These are phyloP conservation scores for Eurytoma adleriae DNA, from an alignment of 2,888 invertebrate species.

Conservation along the genomic window DNA sequence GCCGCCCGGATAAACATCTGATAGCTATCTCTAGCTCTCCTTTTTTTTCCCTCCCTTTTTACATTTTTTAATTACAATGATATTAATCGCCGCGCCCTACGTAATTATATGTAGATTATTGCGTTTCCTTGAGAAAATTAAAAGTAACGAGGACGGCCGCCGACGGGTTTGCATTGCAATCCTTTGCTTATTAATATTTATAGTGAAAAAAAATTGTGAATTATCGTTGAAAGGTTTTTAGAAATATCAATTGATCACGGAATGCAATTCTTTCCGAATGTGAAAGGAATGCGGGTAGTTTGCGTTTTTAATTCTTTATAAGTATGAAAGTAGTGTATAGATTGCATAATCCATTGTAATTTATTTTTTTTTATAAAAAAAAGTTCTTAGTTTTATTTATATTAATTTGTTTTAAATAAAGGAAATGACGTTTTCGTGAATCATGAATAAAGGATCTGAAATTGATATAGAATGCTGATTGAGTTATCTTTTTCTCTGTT, in stretches of 20 bases:
- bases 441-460: constrained; percentile 23
- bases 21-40: constrained; percentile 43
- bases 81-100: constrained; percentile 47
- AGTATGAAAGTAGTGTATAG: background rate
- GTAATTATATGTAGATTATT: constrained; percentile 54
- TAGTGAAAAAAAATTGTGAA: too few relatives aligned
- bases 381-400: background rate
- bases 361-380: background rate
- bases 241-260: too few relatives aligned
- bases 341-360: background rate
- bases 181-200: too few relatives aligned
- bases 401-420: background rate
- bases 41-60: constrained; percentile 27
- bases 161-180: too few relatives aligned
- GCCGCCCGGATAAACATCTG: constrained; percentile 50
- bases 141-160: constrained; percentile 3
- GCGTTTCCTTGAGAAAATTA: constrained; percentile 44
- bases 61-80: constrained; percentile 54
- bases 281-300: too few relatives aligned
- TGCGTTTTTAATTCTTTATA: too few relatives aligned
- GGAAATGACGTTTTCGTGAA: constrained; percentile 3
- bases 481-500: constrained; percentile 40
- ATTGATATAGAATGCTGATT: constrained; percentile 36
- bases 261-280: too few relatives aligned
- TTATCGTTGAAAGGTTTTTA: background rate